Evolutionary conservation across 2,888 invertebrate species (phyloP).

Genomic region (Clunio marinus): DNA sequence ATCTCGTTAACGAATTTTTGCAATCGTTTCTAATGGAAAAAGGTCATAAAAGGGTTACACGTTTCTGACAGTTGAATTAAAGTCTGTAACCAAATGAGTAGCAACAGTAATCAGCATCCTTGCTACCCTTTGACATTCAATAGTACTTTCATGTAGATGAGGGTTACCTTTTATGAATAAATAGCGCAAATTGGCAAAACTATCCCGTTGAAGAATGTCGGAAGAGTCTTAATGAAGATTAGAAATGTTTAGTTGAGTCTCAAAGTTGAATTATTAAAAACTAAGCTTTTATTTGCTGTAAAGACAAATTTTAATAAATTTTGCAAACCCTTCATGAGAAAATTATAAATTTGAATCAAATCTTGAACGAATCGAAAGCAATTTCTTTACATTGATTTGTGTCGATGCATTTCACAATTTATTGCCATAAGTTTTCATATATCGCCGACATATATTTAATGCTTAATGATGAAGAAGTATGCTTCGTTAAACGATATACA

Average conservation of each 20-base stretch:
- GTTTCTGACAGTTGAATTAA: constrained; percentile 25
- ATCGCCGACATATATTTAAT: background rate
- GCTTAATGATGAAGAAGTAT: background rate
- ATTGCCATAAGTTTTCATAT: background rate
- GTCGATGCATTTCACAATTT: too few relatives aligned
- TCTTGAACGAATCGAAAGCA: background rate
- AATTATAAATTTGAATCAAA: constrained; percentile 8
- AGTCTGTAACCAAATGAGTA: constrained; percentile 36
- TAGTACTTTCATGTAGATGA: constrained; percentile 27
- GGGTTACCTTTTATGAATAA: constrained; percentile 17
- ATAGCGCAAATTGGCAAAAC: constrained; percentile 1
- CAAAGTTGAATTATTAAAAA: too few relatives aligned
- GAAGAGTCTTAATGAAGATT: background rate
- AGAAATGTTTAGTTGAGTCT: too few relatives aligned
- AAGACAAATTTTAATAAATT: too few relatives aligned
- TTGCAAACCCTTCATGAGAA: background rate
- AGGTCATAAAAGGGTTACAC: constrained; percentile 27
- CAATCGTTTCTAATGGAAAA: background rate
- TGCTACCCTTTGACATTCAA: constrained; percentile 16
- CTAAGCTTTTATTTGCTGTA: too few relatives aligned
- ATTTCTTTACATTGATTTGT: too few relatives aligned
- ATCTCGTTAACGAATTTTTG: constrained; percentile 31
- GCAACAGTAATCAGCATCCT: constrained; percentile 37
- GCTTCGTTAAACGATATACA: constrained; percentile 13
- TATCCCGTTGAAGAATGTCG: background rate